Base-by-base conservation (phyloP, 2,113 vertebrate genomes). In the Catharus fuscescens region DNA sequence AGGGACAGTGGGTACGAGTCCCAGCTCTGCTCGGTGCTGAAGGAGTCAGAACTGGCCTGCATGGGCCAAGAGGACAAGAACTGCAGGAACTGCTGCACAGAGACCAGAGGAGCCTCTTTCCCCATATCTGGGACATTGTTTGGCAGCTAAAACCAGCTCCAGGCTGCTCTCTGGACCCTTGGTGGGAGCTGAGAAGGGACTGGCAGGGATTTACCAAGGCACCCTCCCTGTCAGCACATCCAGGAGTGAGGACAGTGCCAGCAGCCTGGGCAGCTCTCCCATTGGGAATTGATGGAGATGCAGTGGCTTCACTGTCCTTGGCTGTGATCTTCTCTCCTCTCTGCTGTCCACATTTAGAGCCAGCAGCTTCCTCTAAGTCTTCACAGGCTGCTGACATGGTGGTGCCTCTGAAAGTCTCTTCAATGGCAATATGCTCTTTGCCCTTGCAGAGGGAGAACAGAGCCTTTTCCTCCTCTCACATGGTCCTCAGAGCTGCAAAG, bases 1-100 rank as follows among this genome's bases (percentile, higher is more conserved):
- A 95, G 96, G 77, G 94, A 98, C 96, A 96, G 92, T 12, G 95
- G 92, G 32, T 98, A 97, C 1, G 89, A 96, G 87, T 97, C 97
- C 0, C 96, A 86, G 36, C 97, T 98, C 59, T 97, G 96, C 96
- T 93, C 93, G 0, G 97, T 93, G 25, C 96, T 98, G 14, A 96
- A 83, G 40, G 34, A 87, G 6, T 38, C 93, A 0, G 61, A 91
- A 36, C 80, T 40, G 19, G 7, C 67, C 50, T 95, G 80, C 52
- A 69, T 67, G 3, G 61, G 48, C 3, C 56, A 21, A 14, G 91
- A 86, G 48, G 82, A 90, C 18, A 52, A 64, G 47, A 88, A 1
- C 76, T 87, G 54, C 62, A 11, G 50, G 45, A 86, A 25, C 42
- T 98, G 91, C 54, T 94, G 84, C 24, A 59, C 88, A 0, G 96